Evolutionary conservation across 2,888 invertebrate species (phyloP), one percentile per base, ranked within the genome.

Genomic region (Tachina grossa): DNA sequence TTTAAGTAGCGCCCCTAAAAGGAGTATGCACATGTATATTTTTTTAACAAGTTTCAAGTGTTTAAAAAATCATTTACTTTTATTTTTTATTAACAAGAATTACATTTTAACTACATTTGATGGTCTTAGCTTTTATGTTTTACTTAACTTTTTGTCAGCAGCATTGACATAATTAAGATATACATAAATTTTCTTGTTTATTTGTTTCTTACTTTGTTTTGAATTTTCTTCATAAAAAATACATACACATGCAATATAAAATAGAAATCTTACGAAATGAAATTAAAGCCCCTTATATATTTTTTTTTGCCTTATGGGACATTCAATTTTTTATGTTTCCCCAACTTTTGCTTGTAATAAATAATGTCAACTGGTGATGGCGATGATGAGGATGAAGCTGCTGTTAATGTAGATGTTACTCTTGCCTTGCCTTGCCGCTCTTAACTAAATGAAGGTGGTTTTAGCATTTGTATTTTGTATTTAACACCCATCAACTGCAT

Each of bases 401-500:
- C 41, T 53, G 61, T 16, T 71, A 49, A 76, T 76, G 69, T 55
- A 14, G 71, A 31, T 55, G 51, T 16, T 75, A 39, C 74, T n/a
- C n/a, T n/a, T n/a, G n/a, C n/a, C n/a, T 51, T 39, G 55, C 43
- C 6, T 51, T 39, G 55, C 43, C 41, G 72, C 68, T 81, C 72
- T 83, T 71, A 71, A 72, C 77, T 53, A 78, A 72, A 72, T 72
- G 43, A 83, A 83, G 77, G 83, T 83, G 83, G 83, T 83, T 66
- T 83, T 78, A 78, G 66, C 77, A 83, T 83, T 77, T 83, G 72
- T 74, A 77, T 59, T 75, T 83, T 83, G 51, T 76, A 77, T 65
- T 83, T 83, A 72, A 74, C 78, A 83, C 72, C 83, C 83, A 68
- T 66, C 72, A 63, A 47, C 55, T 47, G 49, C 53, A 61, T 43